Evolutionary conservation across 2,888 invertebrate genomes (phyloP), one percentile per base, ranked within the genome.

Genomic region (Agrypnus murinus): DNA sequence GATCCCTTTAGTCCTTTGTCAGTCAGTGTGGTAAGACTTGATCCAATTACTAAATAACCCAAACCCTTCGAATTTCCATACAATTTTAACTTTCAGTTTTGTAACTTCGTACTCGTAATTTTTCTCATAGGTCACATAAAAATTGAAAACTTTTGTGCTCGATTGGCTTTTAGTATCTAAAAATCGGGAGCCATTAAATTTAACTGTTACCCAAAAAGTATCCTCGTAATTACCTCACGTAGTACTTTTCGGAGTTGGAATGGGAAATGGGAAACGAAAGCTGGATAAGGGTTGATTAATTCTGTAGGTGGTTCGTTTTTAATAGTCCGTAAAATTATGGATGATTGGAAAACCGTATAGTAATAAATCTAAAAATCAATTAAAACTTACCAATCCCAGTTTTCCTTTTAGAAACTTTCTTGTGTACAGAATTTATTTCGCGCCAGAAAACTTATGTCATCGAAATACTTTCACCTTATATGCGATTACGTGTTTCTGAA

Each of bases 381-480:
- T 50, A 50, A 50, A 50, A 50, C 31, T 50, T 50, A 25, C 31
- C 25, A 50, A 50, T 50, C 50, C 12, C 25, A 25, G 25, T 50
- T 50, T 19, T 25, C 31, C 25, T 17, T 12, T 25, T 25, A 25
- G 5, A 43, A 43, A 43, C 43, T 43, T 12, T 10, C 10, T 50
- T 50, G 50, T 50, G 17, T 25, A 10, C 15, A 17, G 19, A 46
- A 50, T 50, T 50, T 50, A 50, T 50, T 50, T 50, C 12, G 3
- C 46, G 19, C 43, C 43, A 2, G n/a, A 3, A 25, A 46, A 50
- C 50, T 31, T 17, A 31, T 50, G 50, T 50, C 50, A 50, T 25
- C 50, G 12, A 19, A 50, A 50, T 50, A 50, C 50, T 50, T 50
- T 50, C 50, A 50, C 50, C 50, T 50, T 50, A 50, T 50, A 50